phyloP scores from a whole-genome alignment of 2,113 vertebrate species.

The Ceyx margarethae region DNA sequence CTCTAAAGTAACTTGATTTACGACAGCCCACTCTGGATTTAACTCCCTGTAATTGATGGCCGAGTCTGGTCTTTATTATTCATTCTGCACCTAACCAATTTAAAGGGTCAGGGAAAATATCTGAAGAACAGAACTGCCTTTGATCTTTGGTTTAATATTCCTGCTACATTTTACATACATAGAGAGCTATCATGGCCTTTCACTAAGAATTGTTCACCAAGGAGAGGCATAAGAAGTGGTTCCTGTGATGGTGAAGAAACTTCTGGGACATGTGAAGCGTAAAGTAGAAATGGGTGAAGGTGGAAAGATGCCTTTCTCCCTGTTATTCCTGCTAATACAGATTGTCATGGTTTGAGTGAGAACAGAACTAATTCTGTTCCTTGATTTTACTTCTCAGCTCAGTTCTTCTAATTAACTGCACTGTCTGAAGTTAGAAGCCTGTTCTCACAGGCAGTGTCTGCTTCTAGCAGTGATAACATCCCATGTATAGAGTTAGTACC shows the following conservation, averaged over 20 bases:
- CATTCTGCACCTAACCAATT: slow-evolving; percentile 28
- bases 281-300: background rate
- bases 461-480: too few species aligned
- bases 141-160: slow-evolving; percentile 56
- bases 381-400: too few species aligned
- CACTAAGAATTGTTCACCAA: background rate
- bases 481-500: too few species aligned
- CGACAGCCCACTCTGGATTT: background rate
- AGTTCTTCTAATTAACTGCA: too few species aligned
- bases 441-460: too few species aligned
- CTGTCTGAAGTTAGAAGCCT: too few species aligned
- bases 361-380: too few species aligned
- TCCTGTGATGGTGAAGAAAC: background rate
- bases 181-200: background rate
- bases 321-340: background rate
- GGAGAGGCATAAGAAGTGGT: background rate
- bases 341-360: too few species aligned
- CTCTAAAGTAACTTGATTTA: slow-evolving; percentile 46
- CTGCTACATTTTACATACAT: slow-evolving; percentile 14
- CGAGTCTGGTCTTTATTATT: slow-evolving; percentile 54
- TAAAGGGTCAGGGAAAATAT: slow-evolving; percentile 57
- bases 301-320: background rate
- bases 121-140: slow-evolving; percentile 40
- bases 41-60: background rate
- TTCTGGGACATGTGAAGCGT: background rate